Percentiles rank a stretch among this genome's conserved stretches.
Evolutionary conservation across 2,888 invertebrate species (phyloP).

Genomic region (Melipona beecheii): DNA sequence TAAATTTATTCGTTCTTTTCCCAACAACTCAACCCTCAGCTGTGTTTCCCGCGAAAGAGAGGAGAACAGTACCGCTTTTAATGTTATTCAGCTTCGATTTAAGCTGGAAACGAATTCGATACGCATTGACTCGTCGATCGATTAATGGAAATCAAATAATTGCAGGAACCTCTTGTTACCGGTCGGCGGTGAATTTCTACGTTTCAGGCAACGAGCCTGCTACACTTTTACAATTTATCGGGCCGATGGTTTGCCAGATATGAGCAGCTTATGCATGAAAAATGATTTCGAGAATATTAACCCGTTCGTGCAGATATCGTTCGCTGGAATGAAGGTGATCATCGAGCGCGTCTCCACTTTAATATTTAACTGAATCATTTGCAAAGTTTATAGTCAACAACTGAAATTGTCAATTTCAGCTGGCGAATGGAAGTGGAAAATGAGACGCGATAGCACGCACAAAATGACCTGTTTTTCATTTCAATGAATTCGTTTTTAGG

Average conservation of each 20-base stretch:
- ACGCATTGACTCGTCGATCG: not conserved
- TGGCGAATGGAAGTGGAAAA: not conserved
- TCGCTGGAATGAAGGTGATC: conserved; percentile 87
- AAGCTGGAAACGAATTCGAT: not conserved
- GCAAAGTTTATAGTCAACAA: no score
- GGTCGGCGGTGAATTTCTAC: conserved; percentile 84
- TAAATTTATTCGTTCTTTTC: not conserved
- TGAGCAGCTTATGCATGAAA: conserved; percentile 68
- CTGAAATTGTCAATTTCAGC: no score
- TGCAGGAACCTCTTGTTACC: conserved; percentile 89
- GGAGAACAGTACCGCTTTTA: conserved; percentile 13
- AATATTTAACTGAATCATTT: no score
- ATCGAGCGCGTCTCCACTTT: no score
- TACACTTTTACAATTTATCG: conserved; percentile 85
- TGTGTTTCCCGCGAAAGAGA: not conserved
- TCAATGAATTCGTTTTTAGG: conserved; percentile 38
- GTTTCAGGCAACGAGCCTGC: conserved; percentile 85
- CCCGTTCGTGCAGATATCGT: conserved; percentile 86
- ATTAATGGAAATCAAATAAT: conserved; percentile 45
- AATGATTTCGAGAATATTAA: conserved; percentile 77
- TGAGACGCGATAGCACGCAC: not conserved
- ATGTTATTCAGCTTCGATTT: conserved; percentile 27
- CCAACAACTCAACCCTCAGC: not conserved
- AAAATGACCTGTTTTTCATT: not conserved
- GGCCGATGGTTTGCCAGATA: conserved; percentile 85